Conservation (phyloP, 1,140 invertebrate genomes). For the Armadillidium nasatum region DNA sequence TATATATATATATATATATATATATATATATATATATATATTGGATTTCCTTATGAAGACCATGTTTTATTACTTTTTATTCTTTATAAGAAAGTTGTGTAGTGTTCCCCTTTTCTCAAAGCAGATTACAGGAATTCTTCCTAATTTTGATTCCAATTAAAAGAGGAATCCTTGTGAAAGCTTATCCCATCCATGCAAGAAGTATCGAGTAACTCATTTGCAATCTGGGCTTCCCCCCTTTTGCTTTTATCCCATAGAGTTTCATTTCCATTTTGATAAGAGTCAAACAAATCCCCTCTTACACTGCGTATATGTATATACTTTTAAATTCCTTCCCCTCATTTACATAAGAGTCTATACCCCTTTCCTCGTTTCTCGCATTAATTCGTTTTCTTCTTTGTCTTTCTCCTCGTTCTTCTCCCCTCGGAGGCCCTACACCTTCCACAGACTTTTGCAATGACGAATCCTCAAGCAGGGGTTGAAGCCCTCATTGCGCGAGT, state of each 20-base stretch:
- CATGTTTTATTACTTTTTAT: too few relatives aligned
- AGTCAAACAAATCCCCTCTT: conserved; percentile 1
- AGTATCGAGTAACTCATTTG: conserved; percentile 12
- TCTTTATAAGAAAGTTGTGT: neutral
- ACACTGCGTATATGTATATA: neutral
- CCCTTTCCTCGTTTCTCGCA: neutral
- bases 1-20: too few relatives aligned
- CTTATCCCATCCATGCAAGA: conserved; percentile 2
- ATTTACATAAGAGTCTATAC: neutral
- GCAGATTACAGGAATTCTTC: neutral
- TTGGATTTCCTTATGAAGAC: too few relatives aligned
- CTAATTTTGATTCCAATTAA: conserved; percentile 12
- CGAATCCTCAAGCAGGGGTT: neutral
- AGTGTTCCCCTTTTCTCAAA: neutral
- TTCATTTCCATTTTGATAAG: conserved; percentile 13
- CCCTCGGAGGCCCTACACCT: neutral
- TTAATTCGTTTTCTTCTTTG: conserved; percentile 3
- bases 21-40: too few relatives aligned
- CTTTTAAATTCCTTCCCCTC: conserved; percentile 9
- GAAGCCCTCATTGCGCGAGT: neutral
- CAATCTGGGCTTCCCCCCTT: neutral
- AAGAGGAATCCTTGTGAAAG: neutral
- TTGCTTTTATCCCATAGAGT: neutral
- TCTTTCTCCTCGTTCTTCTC: neutral
- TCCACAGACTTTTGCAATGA: neutral